Conservation (phyloP, 2,113 vertebrate genomes). For the Brachypodius melanocephalos region DNA sequence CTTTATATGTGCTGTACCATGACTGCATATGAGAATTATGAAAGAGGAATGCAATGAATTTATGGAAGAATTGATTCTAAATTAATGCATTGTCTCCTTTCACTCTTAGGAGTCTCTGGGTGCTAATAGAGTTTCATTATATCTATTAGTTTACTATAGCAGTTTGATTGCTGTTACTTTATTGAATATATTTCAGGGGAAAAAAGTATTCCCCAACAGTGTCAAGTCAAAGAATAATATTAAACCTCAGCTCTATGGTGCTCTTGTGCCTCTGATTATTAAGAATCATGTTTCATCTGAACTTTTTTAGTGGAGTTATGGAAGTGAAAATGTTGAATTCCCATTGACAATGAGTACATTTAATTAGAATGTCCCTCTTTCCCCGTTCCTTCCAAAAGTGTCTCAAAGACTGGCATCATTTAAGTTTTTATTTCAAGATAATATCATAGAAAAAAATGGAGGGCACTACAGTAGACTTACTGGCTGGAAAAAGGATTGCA, state of each 20-base stretch:
- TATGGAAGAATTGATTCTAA: conserved; percentile 16
- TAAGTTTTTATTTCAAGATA: neutral
- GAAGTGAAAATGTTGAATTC: neutral
- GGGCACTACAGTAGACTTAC: neutral
- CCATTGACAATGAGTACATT: neutral
- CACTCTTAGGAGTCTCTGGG: conserved; percentile 16
- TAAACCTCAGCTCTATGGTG: conserved; percentile 18
- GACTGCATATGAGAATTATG: neutral
- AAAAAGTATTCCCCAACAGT: conserved; percentile 2
- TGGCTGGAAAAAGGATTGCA: neutral
- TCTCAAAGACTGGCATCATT: neutral
- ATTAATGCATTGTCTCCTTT: conserved; percentile 16
- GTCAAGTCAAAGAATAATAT: conserved; percentile 41
- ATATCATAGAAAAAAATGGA: neutral
- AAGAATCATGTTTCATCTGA: conserved; percentile 62
- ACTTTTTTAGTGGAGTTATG: conserved; percentile 8
- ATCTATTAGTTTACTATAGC: conserved; percentile 54
- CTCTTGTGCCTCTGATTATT: conserved; percentile 50
- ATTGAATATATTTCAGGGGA: conserved; percentile 33
- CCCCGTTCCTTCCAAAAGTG: neutral
- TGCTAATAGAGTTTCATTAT: conserved; percentile 46
- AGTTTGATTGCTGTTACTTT: conserved; percentile 54
- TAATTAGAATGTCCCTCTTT: conserved; percentile 31
- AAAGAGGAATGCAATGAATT: neutral
- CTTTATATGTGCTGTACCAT: neutral